Evolutionary conservation across 2,113 vertebrate genomes (phyloP), one percentile per base, ranked within the genome.

Genomic region (Cynopterus brachyotis): DNA sequence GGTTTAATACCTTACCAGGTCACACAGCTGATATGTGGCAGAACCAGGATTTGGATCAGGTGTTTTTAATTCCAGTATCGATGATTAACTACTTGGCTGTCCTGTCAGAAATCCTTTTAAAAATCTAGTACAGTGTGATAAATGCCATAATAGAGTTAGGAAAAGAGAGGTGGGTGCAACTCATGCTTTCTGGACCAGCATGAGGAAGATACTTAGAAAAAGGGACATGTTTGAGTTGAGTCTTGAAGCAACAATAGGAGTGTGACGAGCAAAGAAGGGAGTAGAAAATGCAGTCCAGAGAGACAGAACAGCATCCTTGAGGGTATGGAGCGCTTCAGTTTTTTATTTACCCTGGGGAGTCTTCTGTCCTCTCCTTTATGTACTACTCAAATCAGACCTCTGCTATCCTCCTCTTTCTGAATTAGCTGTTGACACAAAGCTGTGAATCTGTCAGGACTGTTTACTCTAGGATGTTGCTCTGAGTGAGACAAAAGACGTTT

Each of bases 291-390:
- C n/a, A 35, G 55, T 17, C 40, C 19, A 42, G 53, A 28, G 72
- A 24, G 24, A 32, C 30, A 24, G 11, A n/a, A 22, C 26, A 2
- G 15, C 20, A 4, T 2, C 6, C 7, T 3, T 1, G 50, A n/a
- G 32, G 40, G 40, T 6, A 12, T 11, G 30, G 40, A 50, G 59
- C 42, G 73, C 45, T 45, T 42, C 4, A 75, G 32, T 28, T 45
- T 37, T 32, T 10, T 35, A 0, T 11, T 59, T 53, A 7, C 19
- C 5, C 11, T 30, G 3, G 26, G 83, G 67, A 40, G 59, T 47
- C 94, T 28, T 40, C 15, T 30, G 30, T 20, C 32, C 12, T 26
- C 19, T 60, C 9, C n/a, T 59, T 50, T 30, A 5, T 6, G 10
- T 11, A 2, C 20, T 8, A 6, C 2, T 20, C 7, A 40, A 15